Evolutionary conservation across 1,140 invertebrate species (phyloP), one percentile per base, ranked within the genome.

Genomic region (Zaprionus vittiger): DNA sequence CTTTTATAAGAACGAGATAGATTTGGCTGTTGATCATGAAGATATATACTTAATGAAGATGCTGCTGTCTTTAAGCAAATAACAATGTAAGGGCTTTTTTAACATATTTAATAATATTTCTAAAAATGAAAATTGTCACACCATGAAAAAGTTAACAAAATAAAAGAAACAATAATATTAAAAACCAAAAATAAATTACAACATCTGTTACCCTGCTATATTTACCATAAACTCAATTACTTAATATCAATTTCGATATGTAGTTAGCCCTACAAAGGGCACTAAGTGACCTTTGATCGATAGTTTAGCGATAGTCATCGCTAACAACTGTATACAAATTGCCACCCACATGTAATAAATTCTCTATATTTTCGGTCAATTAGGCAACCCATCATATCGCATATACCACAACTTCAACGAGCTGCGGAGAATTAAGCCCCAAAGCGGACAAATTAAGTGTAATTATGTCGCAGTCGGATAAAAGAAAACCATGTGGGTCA

Each of bases 401-500:
- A 67, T 80, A 64, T 72, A 34, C 41, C 34, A 41, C 60, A 44
- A 49, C 63, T 54, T 15, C 59, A 28, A 79, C 20, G 54, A 56
- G 22, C 7, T 11, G 1, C 11, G 11, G 1, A 37, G 41, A 55
- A 80, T 73, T 63, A 73, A 77, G 26, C 55, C 47, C 52, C 14
- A 65, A 56, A 54, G 12, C 14, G 17, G 54, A 64, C 73, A 65
- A 84, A 80, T 83, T 73, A 61, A 83, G 63, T 77, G 77, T 79
- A 81, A 83, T 84, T 83, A 80, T 69, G 28, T 37, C 38, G 49
- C 61, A 56, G 22, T 4, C 15, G 15, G 1, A 12, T 4, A 75
- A 34, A 47, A n/a, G 34, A 60, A 17, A 56, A 22, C 14, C 31
- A 64, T 57, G 26, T 70, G 17, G 31, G 44, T 52, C 49, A 55